A percentile compares a stretch with the other conserved stretches of the same genome.
phyloP scores from a whole-genome alignment of 2,797 vertebrate species.

The Gymnopithys bicolor region DNA sequence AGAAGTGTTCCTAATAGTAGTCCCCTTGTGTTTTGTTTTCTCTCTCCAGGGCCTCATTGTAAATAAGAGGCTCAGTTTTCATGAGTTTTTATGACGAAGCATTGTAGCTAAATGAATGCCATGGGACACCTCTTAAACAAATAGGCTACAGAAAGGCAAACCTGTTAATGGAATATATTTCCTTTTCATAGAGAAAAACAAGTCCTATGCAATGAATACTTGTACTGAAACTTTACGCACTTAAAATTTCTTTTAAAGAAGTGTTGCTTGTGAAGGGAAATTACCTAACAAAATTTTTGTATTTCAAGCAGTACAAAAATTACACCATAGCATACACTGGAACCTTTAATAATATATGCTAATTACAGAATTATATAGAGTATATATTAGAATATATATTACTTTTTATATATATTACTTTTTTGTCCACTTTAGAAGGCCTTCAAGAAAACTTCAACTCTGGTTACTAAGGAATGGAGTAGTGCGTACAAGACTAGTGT shows the following conservation, averaged over 20 bases:
- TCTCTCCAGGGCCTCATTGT: constrained; percentile 63
- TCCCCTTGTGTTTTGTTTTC: constrained; percentile 69
- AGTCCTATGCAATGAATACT: constrained; percentile 50
- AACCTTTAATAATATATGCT: constrained; percentile 15
- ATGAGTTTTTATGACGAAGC: constrained; percentile 67
- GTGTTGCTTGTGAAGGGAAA: constrained; percentile 63
- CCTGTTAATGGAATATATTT: constrained; percentile 71
- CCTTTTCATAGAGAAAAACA: constrained; percentile 49
- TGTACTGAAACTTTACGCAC: constrained; percentile 50
- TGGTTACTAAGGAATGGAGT: background rate
- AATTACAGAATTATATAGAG: constrained; percentile 36
- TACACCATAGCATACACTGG: background rate
- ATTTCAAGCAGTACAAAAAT: background rate
- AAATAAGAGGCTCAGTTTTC: constrained; percentile 72
- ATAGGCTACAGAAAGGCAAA: constrained; percentile 60
- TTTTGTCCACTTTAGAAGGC: constrained; percentile 10
- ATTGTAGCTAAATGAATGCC: constrained; percentile 73
- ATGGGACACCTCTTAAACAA: constrained; percentile 70
- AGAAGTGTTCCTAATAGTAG: constrained; percentile 62
- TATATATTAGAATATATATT: background rate
- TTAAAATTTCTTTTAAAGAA: constrained; percentile 43
- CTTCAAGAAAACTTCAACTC: background rate
- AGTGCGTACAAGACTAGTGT: background rate
- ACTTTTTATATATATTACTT: background rate
- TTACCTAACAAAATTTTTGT: constrained; percentile 51